Evolutionary conservation across 2,797 vertebrate genomes (phyloP), one percentile per base, ranked within the genome.

Genomic region (Amblyopsis hoosieri): DNA sequence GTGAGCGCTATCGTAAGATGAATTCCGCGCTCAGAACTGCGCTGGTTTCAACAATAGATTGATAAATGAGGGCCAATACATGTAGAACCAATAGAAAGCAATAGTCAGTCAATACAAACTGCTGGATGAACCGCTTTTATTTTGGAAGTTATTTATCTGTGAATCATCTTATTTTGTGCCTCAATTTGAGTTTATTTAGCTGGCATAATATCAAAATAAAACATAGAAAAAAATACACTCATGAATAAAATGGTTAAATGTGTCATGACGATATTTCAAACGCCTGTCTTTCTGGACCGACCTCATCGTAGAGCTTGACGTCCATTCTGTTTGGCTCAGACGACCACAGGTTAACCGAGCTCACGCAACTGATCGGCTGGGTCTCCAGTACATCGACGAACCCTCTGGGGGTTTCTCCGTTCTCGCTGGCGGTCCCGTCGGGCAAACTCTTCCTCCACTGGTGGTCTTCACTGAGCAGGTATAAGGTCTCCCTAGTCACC

Each of bases 251-350:
- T 48, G 12, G 46, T n/a, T 33, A 14, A 31, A 45, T 10, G 8
- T 15, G 29, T 23, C 33, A 45, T 37, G n/a, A 10, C 29, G 14
- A 12, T 31, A 8, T 11, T 54, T 19, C 29, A 62, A 3, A 12
- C 12, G 2, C 9, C 15, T 45, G 23, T 23, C n/a, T 12, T 13
- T 5, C 9, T 14, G 2, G 0, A 72, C 90, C 64, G 61, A 96
- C 97, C 95, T 99, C 97, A 4, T 98, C 96, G 0, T 97, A 98
- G 67, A 98, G 94, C 78, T 93, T 90, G 46, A 98, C 77, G 46
- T 94, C 93, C 75, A 98, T 74, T 69, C 93, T 90, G 78, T 89
- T 85, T 0, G 91, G 90, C 46, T 93, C 91, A 0, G 85, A 85
- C 0, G 90, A 91, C 79, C 94, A 97, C 12, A 96, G 90, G 72